Conservation (phyloP, 2,797 vertebrate species). For the Antennarius maculatus region DNA sequence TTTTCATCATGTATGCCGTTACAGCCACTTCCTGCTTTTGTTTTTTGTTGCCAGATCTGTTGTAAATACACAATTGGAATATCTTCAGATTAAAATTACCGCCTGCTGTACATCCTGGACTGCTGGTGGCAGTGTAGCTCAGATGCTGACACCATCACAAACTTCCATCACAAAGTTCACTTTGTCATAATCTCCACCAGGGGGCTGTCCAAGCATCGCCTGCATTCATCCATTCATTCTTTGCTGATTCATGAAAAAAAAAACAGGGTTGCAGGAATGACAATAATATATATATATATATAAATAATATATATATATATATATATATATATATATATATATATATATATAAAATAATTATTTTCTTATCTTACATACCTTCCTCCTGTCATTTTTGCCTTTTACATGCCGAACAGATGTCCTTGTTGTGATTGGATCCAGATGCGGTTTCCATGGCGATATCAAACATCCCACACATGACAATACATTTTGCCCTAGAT, state of each 20-base stretch:
- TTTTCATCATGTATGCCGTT: neutral
- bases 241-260: slow-evolving; percentile 26
- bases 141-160: slow-evolving; percentile 39
- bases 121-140: slow-evolving; percentile 70
- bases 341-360: slow-evolving; percentile 12
- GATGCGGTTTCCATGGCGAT: slow-evolving; percentile 72
- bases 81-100: neutral
- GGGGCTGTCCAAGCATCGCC: slow-evolving; percentile 76
- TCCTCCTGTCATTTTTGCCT: slow-evolving; percentile 42
- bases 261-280: neutral
- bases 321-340: neutral
- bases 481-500: slow-evolving; percentile 59
- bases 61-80: neutral
- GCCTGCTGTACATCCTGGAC: slow-evolving; percentile 47
- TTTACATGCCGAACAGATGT: slow-evolving; percentile 72
- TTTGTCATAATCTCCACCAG: slow-evolving; percentile 76
- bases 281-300: neutral
- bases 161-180: slow-evolving; percentile 49
- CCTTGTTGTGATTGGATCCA: slow-evolving; percentile 73
- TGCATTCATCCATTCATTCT: slow-evolving; percentile 58
- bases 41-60: neutral
- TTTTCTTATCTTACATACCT: slow-evolving; percentile 27
- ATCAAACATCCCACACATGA: slow-evolving; percentile 74
- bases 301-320: no score
- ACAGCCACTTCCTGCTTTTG: neutral